Evolutionary conservation across 2,797 vertebrate genomes (phyloP).

Genomic region (Acropternis orthonyx): DNA sequence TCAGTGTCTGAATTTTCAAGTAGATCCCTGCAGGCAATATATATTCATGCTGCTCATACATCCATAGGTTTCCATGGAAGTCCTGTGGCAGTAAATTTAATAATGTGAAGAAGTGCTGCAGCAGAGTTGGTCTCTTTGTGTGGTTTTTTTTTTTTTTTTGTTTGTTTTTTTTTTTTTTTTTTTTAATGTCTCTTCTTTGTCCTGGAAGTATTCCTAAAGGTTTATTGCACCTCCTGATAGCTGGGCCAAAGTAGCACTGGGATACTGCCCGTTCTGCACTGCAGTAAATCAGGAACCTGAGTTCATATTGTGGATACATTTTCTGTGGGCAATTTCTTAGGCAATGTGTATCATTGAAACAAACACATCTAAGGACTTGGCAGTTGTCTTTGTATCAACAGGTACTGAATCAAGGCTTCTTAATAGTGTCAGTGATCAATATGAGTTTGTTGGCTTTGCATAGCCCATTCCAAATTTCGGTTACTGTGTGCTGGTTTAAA

Average conservation of each 20-base stretch:
- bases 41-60: neutral
- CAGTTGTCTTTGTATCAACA: neutral
- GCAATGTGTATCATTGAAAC: neutral
- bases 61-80: conserved; percentile 7
- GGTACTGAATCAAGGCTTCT: neutral
- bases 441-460: neutral
- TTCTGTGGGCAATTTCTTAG: neutral
- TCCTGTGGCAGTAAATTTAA: conserved; percentile 27
- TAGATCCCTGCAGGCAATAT: neutral
- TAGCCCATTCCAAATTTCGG: neutral
- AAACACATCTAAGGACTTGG: conserved; percentile 8
- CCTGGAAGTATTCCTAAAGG: conserved; percentile 30
- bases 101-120: conserved; percentile 28
- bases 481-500: too few relatives aligned
- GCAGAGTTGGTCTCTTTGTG: neutral
- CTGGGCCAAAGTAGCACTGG: conserved; percentile 15
- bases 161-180: too few relatives aligned
- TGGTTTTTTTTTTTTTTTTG: too few relatives aligned
- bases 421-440: neutral
- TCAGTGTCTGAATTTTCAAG: conserved; percentile 5
- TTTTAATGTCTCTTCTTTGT: neutral
- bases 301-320: neutral
- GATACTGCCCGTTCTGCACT: conserved; percentile 60
- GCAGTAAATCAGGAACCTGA: conserved; percentile 59
- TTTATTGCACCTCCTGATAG: conserved; percentile 21